Percentiles rank a stretch among this genome's conserved stretches.
Conservation (phyloP, 2,888 invertebrate species). For the Alentia gelatinosa region DNA sequence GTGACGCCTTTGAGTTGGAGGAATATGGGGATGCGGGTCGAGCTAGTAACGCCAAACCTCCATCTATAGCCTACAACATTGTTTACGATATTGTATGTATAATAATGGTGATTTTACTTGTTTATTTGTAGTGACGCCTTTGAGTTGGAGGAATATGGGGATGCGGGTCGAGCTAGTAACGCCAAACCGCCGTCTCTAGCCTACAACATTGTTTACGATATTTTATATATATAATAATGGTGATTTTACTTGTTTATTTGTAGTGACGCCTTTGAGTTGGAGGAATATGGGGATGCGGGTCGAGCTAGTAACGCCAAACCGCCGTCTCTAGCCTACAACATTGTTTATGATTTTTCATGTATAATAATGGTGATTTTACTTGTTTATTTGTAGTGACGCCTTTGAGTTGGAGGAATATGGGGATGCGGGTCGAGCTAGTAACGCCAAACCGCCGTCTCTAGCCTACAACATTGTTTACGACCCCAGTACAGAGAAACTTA, state of each 20-base stretch:
- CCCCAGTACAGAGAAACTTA: slow-evolving; percentile 68
- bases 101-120: not conserved
- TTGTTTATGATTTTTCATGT: slow-evolving; percentile 68
- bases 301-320: slow-evolving; percentile 68
- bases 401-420: slow-evolving; percentile 65
- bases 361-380: not conserved
- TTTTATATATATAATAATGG: not conserved
- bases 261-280: too few relatives aligned
- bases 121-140: slow-evolving; percentile 3
- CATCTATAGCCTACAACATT: slow-evolving; percentile 62
- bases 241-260: not conserved
- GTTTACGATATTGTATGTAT: slow-evolving; percentile 67
- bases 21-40: slow-evolving; percentile 63
- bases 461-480: slow-evolving; percentile 68
- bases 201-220: slow-evolving; percentile 68
- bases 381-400: not conserved
- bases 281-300: slow-evolving; percentile 62
- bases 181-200: slow-evolving; percentile 66
- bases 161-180: slow-evolving; percentile 66
- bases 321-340: slow-evolving; percentile 61
- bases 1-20: too few relatives aligned
- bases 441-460: slow-evolving; percentile 67
- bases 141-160: too few relatives aligned
- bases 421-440: slow-evolving; percentile 65
- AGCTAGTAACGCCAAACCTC: slow-evolving; percentile 68